Conservation (phyloP, 1,140 invertebrate species). For the Saxidomus purpurata region DNA sequence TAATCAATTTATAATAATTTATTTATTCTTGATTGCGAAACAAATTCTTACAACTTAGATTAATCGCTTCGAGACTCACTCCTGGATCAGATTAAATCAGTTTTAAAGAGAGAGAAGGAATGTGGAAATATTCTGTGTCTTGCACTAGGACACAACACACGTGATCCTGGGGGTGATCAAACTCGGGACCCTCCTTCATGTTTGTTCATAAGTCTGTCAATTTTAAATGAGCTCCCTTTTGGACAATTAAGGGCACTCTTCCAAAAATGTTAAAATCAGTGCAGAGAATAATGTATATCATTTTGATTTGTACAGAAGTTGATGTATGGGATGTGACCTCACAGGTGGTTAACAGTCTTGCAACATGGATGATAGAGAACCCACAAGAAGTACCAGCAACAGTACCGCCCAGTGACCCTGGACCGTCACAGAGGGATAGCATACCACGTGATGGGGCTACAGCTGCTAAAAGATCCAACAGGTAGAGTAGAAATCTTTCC, state of each 20-base stretch:
- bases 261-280: too few relatives aligned
- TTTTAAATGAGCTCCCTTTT: too few relatives aligned
- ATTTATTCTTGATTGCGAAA: too few relatives aligned
- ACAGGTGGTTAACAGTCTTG: slow-evolving; percentile 89
- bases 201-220: too few relatives aligned
- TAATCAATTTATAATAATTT: too few relatives aligned
- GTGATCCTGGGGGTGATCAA: neutral
- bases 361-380: slow-evolving; percentile 91
- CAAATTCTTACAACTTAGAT: too few relatives aligned
- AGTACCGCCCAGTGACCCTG: slow-evolving; percentile 21
- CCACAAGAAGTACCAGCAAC: slow-evolving; percentile 80
- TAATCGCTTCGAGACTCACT: neutral
- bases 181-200: neutral
- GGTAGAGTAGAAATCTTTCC: too few relatives aligned
- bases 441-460: slow-evolving; percentile 38
- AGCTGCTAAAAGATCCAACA: slow-evolving; percentile 40
- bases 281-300: too few relatives aligned
- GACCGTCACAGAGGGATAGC: slow-evolving; percentile 34
- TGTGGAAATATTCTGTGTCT: neutral
- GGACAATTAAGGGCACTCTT: too few relatives aligned
- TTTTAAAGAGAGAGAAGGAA: neutral
- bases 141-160: neutral
- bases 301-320: slow-evolving; percentile 87
- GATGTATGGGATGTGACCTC: slow-evolving; percentile 88
- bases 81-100: neutral